phyloP scores from a whole-genome alignment of 2,113 vertebrate species.

The Ochotona princeps region DNA sequence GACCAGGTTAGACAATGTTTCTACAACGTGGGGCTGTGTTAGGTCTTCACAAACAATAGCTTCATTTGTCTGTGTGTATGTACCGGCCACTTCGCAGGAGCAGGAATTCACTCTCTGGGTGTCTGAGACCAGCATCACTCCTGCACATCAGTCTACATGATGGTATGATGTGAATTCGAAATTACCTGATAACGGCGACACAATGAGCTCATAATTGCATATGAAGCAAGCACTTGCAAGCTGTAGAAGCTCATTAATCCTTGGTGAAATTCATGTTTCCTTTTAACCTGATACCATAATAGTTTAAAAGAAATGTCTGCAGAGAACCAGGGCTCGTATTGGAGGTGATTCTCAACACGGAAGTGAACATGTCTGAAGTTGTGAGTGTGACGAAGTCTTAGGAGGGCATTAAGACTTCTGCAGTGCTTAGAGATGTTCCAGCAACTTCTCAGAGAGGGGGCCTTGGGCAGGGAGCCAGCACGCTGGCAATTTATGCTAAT shows the following conservation, averaged over 20 bases:
- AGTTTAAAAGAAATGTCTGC: neutral
- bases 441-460: neutral
- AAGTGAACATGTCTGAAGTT: neutral
- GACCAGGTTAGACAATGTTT: neutral
- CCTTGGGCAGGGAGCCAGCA: neutral
- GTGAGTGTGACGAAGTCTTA: neutral
- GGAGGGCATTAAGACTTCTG: neutral
- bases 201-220: neutral
- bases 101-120: slow-evolving; percentile 16
- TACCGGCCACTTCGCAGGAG: neutral
- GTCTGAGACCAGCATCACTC: slow-evolving; percentile 68
- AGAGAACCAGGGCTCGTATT: neutral
- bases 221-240: slow-evolving; percentile 73
- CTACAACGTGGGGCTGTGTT: neutral
- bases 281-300: neutral
- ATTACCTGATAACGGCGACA: slow-evolving; percentile 59
- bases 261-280: slow-evolving; percentile 65
- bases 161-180: slow-evolving; percentile 76
- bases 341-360: neutral
- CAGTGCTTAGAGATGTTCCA: neutral
- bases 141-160: slow-evolving; percentile 73
- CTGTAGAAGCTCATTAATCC: slow-evolving; percentile 72
- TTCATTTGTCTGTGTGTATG: neutral
- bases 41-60: neutral
- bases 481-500: neutral